Base-by-base conservation (phyloP, 2,888 invertebrate genomes). In the Eupeodes luniger region DNA sequence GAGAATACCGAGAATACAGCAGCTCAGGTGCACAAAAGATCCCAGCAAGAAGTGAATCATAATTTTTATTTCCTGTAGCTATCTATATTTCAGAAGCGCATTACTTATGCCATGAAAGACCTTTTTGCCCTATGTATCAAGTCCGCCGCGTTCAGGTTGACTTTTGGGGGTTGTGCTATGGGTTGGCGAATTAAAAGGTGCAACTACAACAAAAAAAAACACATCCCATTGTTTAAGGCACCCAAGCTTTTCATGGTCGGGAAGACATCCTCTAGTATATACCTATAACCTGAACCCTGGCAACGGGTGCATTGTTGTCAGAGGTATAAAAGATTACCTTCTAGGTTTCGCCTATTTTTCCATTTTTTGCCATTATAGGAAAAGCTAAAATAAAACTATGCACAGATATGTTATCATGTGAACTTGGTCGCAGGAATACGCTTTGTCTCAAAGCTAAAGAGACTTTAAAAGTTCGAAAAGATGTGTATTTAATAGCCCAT, bases 51-150 rank as follows among this genome's bases (percentile, higher is more conserved):
- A 85, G 78, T 70, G 85, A 81, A 85, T 84, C 85, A 88, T 88
- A 88, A 85, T 85, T 88, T 85, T 70, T 88, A 81, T 78, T 81
- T 78, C 85, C 55, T 74, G 81, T 27, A 88, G 84, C 85, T 88
- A 88, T 88, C 88, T 88, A 88, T 88, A 88, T 88, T 88, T 88
- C 78, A 88, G 88, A 61, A 88, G 85, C 88, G 85, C 88, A 85
- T 88, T 81, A 85, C 85, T 85, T 85, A 88, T 88, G 77, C 78
- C 85, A 78, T 88, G 84, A 88, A 84, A 85, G 81, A 88, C 88
- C 78, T 81, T 69, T 64, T 55, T 75, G 70, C 57, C 69, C 81
- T 77, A 88, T 85, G 85, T 77, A 85, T 85, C 85, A 85, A 88
- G 76, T 84, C 74, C 77, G 76, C 74, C 77, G 76, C 62, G 62